Evolutionary conservation across 2,888 invertebrate species (phyloP), one percentile per base, ranked within the genome.

Genomic region (Gymnocheta viridis): DNA sequence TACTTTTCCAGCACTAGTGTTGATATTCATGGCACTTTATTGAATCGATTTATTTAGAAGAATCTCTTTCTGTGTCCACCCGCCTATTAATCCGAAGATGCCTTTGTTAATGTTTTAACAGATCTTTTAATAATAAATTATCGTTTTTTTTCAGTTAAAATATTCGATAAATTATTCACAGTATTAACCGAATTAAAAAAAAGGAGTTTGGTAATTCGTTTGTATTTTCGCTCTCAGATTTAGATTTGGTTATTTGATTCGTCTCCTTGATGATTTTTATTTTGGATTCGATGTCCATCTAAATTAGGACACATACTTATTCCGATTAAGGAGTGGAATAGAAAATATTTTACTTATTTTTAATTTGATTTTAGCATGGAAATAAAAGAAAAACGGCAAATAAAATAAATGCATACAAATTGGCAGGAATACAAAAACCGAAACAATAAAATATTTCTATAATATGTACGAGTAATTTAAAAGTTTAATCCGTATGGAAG

Each of bases 241-340:
- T n/a, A n/a, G n/a, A n/a, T n/a, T n/a, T n/a, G n/a, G n/a, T n/a
- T 38, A 38, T 32, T 5, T 7, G 5, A 32, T 32, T 32, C 5
- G 5, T 12, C 10, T 7, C 10, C 9, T 38, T 38, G 7, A 38
- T 2, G 2, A 38, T 38, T 7, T 38, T 4, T 12, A 10, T 38
- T 12, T 38, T 7, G 38, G n/a, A n/a, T n/a, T 38, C n/a, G 17
- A 5, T 17, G 2, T n/a, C 6, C 17, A 47, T 47, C 17, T 47
- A 4, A 47, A 22, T 49, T 41, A 5, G 35, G n/a, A 35, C 24
- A 35, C 1, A 56, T 56, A 72, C 58, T 35, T 72, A 35, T 32
- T 49, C 35, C 0, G 41, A 1, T 1, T 38, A 80, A 67, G 80
- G 79, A 58, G 79, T 80, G 66, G 79, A 64, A 64, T 24, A 38